A percentile compares a stretch with the other conserved stretches of the same genome.
These are phyloP conservation scores for Latheticus oryzae DNA, from an alignment of 2,888 invertebrate genomes.

Conservation along the genomic window DNA sequence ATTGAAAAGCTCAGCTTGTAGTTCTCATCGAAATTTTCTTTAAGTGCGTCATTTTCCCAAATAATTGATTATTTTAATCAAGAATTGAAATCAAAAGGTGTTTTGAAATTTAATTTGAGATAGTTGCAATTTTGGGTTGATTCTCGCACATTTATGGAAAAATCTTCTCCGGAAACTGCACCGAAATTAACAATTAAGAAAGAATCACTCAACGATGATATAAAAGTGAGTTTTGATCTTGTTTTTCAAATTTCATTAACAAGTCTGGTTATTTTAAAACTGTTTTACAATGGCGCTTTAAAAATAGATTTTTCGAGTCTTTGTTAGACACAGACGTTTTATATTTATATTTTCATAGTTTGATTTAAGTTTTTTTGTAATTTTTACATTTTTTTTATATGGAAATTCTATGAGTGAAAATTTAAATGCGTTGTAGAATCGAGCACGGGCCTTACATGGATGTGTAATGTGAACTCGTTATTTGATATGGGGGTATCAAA, in stretches of 20 bases:
- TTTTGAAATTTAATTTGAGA: constrained; percentile 7
- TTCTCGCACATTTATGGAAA: constrained; percentile 61
- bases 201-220: constrained; percentile 79
- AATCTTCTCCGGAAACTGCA: constrained; percentile 49
- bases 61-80: constrained; percentile 8
- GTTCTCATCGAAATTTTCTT: constrained; percentile 44
- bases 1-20: constrained; percentile 55
- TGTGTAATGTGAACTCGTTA: constrained; percentile 58
- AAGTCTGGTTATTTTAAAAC: constrained; percentile 30
- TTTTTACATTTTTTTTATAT: constrained; percentile 12
- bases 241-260: constrained; percentile 14
- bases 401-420: constrained; percentile 26
- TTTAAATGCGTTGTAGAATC: constrained; percentile 38
- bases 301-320: constrained; percentile 41
- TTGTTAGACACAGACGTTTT: no score
- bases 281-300: constrained; percentile 31
- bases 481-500: constrained; percentile 59
- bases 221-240: constrained; percentile 70
- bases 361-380: constrained; percentile 14
- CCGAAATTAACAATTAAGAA: constrained; percentile 70
- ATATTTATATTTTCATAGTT: no score
- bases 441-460: constrained; percentile 60
- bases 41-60: constrained; percentile 45
- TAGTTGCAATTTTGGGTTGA: constrained; percentile 23
- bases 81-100: constrained; percentile 7